Percentiles rank a stretch among this genome's conserved stretches.
Conservation (phyloP, 2,888 invertebrate genomes). For the Eulithis testata region DNA sequence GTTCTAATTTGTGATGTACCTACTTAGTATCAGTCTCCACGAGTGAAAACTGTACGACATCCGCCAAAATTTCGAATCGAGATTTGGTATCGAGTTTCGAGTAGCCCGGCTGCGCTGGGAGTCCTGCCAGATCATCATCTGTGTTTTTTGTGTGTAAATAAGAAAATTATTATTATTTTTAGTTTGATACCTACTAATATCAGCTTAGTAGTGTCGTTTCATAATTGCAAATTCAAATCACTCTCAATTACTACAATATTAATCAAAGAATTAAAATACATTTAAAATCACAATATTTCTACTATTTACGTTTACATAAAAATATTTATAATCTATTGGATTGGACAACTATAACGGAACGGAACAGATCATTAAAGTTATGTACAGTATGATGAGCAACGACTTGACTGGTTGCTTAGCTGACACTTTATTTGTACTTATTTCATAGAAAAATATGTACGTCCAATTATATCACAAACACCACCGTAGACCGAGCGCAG, state of each 20-base stretch:
- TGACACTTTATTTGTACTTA: conserved; percentile 78
- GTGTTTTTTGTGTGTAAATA: too few species aligned
- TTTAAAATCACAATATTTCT: conserved; percentile 60
- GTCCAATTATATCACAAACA: conserved; percentile 78
- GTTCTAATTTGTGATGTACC: too few species aligned
- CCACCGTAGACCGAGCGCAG: conserved; percentile 63
- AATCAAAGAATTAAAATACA: conserved; percentile 34
- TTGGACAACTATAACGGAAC: conserved; percentile 56
- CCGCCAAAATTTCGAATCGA: too few species aligned
- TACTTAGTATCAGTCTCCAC: too few species aligned
- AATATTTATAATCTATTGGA: conserved; percentile 63
- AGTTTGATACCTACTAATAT: too few species aligned
- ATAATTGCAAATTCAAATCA: too few species aligned
- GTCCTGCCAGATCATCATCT: too few species aligned
- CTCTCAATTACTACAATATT: conserved; percentile 35
- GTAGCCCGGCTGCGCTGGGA: too few species aligned
- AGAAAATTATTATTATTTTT: too few species aligned
- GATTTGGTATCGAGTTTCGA: too few species aligned
- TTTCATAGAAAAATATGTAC: conserved; percentile 82
- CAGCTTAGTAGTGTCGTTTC: too few species aligned
- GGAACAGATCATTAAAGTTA: conserved; percentile 49
- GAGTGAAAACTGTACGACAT: too few species aligned
- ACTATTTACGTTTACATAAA: conserved; percentile 65
- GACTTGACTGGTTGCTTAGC: conserved; percentile 57
- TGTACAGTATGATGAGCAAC: conserved; percentile 68